Conservation (phyloP, 2,113 vertebrate genomes). For the Syngnathus scovelli region DNA sequence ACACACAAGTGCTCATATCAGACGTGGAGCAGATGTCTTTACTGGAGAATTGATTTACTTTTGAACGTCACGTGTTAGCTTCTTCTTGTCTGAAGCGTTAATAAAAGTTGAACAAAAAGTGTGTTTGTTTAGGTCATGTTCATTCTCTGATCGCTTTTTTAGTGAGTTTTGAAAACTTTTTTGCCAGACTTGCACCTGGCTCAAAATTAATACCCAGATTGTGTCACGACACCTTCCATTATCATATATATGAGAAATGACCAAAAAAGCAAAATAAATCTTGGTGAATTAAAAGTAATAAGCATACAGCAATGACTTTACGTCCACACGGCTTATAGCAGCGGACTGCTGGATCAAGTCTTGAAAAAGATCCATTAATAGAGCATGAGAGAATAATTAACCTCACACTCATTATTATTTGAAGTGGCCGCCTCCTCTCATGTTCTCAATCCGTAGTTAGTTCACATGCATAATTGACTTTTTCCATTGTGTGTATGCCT, state of each 20-base stretch:
- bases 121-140: too few species aligned
- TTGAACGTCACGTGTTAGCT: background rate
- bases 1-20: slow-evolving; percentile 16
- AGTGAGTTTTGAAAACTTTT: too few species aligned
- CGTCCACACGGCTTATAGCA: slow-evolving; percentile 7
- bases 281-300: slow-evolving; percentile 41
- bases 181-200: too few species aligned
- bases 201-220: background rate
- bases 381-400: slow-evolving; percentile 38
- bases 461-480: background rate
- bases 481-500: slow-evolving; percentile 11
- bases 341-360: slow-evolving; percentile 16
- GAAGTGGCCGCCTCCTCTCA: slow-evolving; percentile 10
- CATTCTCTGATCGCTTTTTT: too few species aligned
- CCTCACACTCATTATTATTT: slow-evolving; percentile 21
- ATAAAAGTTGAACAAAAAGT: too few species aligned
- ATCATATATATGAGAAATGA: slow-evolving; percentile 61
- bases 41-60: slow-evolving; percentile 6
- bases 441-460: slow-evolving; percentile 19
- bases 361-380: slow-evolving; percentile 27
- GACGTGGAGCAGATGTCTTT: slow-evolving; percentile 18
- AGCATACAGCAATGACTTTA: background rate
- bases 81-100: background rate
- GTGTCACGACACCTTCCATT: slow-evolving; percentile 26
- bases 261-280: slow-evolving; percentile 36